Base-by-base conservation (phyloP, 2,113 vertebrate species). In the Illadopsis cleaveri region DNA sequence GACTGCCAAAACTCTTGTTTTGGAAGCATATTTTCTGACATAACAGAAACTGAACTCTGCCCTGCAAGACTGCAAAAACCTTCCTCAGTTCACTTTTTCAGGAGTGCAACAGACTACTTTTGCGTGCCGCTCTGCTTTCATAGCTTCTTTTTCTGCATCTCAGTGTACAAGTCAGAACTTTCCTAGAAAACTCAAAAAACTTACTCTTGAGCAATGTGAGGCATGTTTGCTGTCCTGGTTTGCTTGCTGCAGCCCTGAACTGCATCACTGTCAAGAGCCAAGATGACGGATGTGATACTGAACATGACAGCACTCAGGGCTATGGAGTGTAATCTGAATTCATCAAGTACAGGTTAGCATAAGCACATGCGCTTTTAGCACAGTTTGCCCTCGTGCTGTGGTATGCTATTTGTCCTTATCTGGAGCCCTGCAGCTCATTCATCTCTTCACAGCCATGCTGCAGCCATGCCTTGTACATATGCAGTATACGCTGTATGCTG, bases 151-250 rank as follows among this genome's bases (percentile, higher is more conserved):
- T 84, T 53, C 66, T 83, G 5, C 4, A 6, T 53, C 14, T 53
- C 4, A 9, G 2, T 40, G 4, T 7, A 11, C 10, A 6, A 15
- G 13, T 10, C 1, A 3, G 3, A 33, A 33, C 3, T 61, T 21
- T 70, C 10, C 44, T n/a, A 38, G 11, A 28, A 65, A 69, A 24
- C 27, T 45, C 20, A 51, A 12, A 56, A 48, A 31, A 25, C 19
- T 61, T 40, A 4, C 8, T 75, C 15, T 37, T 71, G 20, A 68
- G 33, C 28, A n/a, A 61, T 10, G 6, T 0, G 0, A 47, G 22
- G 19, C 0, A 9, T 35, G 8, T 37, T 65, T 80, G n/a, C 30
- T 10, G 0, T 11, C 10, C 6, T 44, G 15, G 9, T 40, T 91
- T 40, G 10, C 38, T 25, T 91, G 25, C 71, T 31, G 1, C 8